Conservation (phyloP, 2,888 invertebrate species). For the Sesia bembeciformis region DNA sequence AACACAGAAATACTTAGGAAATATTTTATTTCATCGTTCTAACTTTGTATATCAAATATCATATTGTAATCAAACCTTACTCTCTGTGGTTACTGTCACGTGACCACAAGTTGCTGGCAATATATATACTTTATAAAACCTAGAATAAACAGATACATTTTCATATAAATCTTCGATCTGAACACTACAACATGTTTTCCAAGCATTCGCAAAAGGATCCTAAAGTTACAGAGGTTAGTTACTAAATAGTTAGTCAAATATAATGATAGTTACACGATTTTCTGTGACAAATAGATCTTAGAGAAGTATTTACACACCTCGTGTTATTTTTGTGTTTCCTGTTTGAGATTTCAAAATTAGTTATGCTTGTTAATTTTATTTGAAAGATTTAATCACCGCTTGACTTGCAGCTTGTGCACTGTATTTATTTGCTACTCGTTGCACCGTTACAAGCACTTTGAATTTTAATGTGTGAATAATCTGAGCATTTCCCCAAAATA, state of each 20-base stretch:
- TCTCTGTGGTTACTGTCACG: constrained; percentile 11
- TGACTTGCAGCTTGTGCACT: constrained; percentile 53
- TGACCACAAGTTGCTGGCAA: constrained; percentile 20
- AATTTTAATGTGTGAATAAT: constrained; percentile 25
- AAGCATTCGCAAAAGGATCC: constrained; percentile 60
- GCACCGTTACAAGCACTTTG: constrained; percentile 37
- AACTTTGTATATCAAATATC: constrained; percentile 15
- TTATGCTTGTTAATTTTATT: neutral
- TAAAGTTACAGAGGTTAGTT: constrained; percentile 59
- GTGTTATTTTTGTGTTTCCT: no score
- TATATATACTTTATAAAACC: constrained; percentile 4
- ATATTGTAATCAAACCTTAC: constrained; percentile 15
- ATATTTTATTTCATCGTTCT: no score
- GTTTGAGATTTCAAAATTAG: no score
- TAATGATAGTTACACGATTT: no score
- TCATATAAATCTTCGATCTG: constrained; percentile 34
- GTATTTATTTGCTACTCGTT: constrained; percentile 28
- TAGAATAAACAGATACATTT: constrained; percentile 54
- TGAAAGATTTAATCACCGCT: constrained; percentile 21
- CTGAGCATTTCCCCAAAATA: constrained; percentile 66
- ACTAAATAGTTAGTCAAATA: neutral
- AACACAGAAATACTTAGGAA: no score
- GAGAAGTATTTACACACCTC: no score
- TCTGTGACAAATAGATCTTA: no score
- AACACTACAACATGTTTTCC: constrained; percentile 61